Evolutionary conservation across 2,797 vertebrate species (phyloP).

Genomic region (Siniperca undulata): DNA sequence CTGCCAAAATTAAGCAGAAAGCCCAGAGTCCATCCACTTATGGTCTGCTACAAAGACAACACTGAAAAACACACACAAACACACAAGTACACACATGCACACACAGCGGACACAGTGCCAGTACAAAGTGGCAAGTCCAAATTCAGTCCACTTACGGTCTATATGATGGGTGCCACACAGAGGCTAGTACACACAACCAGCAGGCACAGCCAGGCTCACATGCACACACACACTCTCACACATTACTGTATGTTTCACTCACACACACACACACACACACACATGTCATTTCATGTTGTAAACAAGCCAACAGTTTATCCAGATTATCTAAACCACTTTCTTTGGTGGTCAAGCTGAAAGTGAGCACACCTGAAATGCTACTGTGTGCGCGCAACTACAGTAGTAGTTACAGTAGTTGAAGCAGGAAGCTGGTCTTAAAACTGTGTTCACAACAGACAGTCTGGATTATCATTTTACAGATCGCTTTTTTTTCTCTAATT

Average conservation of each 20-base stretch:
- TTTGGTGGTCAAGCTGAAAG: background rate
- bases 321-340: background rate
- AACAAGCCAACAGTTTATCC: background rate
- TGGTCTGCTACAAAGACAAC: conserved; percentile 25
- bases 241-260: background rate
- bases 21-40: conserved; percentile 36
- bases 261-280: background rate
- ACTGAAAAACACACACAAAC: conserved; percentile 15
- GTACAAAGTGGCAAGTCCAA: conserved; percentile 27
- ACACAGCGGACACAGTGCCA: conserved; percentile 13
- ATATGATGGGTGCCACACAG: conserved; percentile 37
- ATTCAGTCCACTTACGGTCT: conserved; percentile 44
- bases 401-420: background rate
- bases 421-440: background rate
- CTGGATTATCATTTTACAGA: background rate
- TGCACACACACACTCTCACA: conserved; percentile 10
- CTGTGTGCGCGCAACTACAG: background rate
- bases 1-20: conserved; percentile 40
- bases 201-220: conserved; percentile 15
- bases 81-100: conserved; percentile 11
- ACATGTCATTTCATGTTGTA: too few species aligned
- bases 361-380: background rate
- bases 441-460: background rate
- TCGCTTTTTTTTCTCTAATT: background rate
- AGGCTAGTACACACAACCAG: conserved; percentile 27